These are phyloP conservation scores for Aphidoletes aphidimyza DNA, from an alignment of 2,888 invertebrate species.

Conservation along the genomic window DNA sequence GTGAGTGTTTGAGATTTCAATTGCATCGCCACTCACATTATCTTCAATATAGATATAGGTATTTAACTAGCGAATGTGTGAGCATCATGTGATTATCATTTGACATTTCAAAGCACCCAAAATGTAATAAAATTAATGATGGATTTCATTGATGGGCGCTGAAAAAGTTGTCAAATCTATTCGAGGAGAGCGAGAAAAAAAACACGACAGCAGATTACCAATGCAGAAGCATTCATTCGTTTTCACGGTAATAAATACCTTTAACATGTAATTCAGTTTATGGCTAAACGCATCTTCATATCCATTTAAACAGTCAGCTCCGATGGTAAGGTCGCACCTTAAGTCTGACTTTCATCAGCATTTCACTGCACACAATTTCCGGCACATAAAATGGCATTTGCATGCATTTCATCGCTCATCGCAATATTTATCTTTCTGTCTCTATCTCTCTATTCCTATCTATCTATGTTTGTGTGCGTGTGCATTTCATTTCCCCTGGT, in stretches of 20 bases:
- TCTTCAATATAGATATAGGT: neutral
- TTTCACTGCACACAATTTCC: neutral
- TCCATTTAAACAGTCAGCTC: neutral
- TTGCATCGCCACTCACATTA: neutral
- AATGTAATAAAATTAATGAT: slow-evolving; percentile 30
- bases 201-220: neutral
- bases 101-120: neutral
- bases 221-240: neutral
- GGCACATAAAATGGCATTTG: neutral
- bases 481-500: slow-evolving; percentile 7
- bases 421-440: neutral
- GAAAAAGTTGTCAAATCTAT: slow-evolving; percentile 2
- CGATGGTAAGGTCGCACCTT: neutral
- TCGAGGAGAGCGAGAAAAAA: neutral
- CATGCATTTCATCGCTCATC: neutral
- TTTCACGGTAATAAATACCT: neutral
- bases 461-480: no score
- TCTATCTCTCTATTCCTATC: no score
- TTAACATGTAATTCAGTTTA: neutral
- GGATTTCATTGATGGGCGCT: neutral
- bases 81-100: neutral
- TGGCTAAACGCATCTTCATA: slow-evolving; percentile 8
- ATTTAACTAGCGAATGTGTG: neutral
- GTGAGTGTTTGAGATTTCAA: neutral
- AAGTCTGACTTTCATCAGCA: neutral